Percentiles rank a stretch among this genome's conserved stretches.
These are phyloP conservation scores for Diaphora mendica DNA, from an alignment of 2,888 invertebrate genomes.

Conservation along the genomic window DNA sequence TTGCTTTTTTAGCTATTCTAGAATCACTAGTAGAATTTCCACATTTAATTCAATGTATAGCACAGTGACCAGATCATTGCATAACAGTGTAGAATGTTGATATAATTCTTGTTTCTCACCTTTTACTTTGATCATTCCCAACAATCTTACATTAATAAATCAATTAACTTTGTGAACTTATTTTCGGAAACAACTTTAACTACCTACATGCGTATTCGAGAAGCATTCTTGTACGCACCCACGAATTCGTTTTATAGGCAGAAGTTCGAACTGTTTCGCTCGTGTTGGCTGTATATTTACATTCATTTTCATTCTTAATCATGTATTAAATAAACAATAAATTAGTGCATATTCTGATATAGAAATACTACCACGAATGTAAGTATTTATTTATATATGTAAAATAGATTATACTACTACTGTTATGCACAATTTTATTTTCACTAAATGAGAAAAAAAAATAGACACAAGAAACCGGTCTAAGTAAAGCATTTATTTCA, in stretches of 20 bases:
- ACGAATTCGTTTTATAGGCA: neutral
- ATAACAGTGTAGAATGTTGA: too few species aligned
- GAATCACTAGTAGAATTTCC: too few species aligned
- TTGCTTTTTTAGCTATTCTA: too few species aligned
- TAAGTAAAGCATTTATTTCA: too few species aligned
- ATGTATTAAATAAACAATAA: neutral
- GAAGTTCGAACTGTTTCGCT: neutral
- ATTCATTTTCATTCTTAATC: neutral
- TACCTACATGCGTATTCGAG: neutral
- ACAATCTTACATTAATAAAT: conserved; percentile 76
- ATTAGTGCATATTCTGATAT: neutral
- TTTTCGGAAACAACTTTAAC: conserved; percentile 46
- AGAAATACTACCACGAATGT: neutral
- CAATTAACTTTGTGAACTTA: conserved; percentile 66
- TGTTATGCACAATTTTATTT: too few species aligned
- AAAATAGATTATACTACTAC: too few species aligned
- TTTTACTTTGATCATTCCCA: conserved; percentile 68
- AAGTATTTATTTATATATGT: neutral
- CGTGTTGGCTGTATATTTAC: neutral
- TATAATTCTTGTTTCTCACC: conserved; percentile 54
- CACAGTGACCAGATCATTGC: too few species aligned
- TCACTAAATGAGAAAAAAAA: too few species aligned
- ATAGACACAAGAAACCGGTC: too few species aligned
- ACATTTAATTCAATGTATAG: too few species aligned
- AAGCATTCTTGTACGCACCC: neutral